Conservation (phyloP, 2,113 vertebrate genomes). For the Vulpes lagopus region DNA sequence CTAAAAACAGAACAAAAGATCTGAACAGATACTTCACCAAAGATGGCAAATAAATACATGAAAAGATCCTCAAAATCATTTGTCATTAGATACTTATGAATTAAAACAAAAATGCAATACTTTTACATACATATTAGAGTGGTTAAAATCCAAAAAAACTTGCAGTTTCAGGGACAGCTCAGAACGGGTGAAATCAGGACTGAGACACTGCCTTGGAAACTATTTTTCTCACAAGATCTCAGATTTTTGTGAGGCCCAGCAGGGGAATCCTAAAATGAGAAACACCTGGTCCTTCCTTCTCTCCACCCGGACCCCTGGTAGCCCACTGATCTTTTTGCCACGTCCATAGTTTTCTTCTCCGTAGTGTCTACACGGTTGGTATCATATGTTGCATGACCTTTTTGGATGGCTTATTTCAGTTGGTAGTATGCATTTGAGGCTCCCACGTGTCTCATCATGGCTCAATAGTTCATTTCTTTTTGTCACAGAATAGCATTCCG, state of each 20-base stretch:
- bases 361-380: too few relatives aligned
- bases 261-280: not conserved
- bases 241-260: not conserved
- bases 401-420: not conserved
- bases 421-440: not conserved
- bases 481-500: not conserved
- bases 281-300: not conserved
- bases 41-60: not conserved
- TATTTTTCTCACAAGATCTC: not conserved
- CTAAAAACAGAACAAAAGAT: not conserved
- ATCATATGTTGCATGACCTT: not conserved
- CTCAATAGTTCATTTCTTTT: not conserved
- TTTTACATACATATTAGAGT: not conserved
- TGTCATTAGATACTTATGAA: not conserved
- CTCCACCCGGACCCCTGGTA: not conserved
- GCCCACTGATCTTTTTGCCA: not conserved
- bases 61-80: not conserved
- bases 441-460: not conserved
- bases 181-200: not conserved
- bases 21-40: not conserved
- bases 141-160: not conserved
- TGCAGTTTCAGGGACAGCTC: not conserved
- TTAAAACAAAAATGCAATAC: not conserved
- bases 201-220: accelerated
- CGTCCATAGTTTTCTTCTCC: not conserved